Percentiles rank a stretch among this genome's conserved stretches.
phyloP scores from a whole-genome alignment of 2,113 vertebrate species.

The Chauna torquata region DNA sequence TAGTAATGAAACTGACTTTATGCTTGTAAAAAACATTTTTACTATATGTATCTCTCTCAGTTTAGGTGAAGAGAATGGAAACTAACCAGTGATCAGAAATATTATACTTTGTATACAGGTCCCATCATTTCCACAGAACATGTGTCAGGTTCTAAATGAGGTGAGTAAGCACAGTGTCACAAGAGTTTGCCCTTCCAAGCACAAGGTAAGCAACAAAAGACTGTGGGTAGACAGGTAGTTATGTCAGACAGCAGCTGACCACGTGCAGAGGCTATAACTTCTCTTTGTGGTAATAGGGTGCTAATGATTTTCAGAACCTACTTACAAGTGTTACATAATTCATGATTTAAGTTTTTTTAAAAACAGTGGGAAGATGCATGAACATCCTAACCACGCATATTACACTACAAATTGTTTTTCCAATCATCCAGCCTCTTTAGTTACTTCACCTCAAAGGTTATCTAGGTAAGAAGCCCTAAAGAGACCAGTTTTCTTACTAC shows the following conservation, averaged over 20 bases:
- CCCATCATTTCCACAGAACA: background rate
- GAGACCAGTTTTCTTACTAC: background rate
- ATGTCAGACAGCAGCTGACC: background rate
- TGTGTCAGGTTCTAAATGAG: background rate
- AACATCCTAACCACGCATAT: background rate
- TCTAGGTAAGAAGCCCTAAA: background rate
- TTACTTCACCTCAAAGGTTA: background rate
- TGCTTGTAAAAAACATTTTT: background rate
- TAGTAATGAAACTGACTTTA: background rate
- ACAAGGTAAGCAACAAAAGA: background rate
- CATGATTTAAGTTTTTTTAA: background rate
- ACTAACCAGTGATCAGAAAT: background rate
- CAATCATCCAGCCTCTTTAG: background rate
- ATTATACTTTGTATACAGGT: background rate
- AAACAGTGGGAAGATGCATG: background rate
- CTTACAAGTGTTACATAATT: background rate
- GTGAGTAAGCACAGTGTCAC: background rate
- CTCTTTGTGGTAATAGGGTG: background rate
- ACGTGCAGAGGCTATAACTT: accelerated
- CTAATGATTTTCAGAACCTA: background rate
- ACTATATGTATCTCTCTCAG: background rate
- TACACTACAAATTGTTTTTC: background rate
- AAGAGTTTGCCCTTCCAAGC: background rate
- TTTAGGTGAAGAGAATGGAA: background rate
- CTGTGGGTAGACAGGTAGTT: background rate